These are phyloP conservation scores for Chloroclystis v-ata DNA, from an alignment of 2,888 invertebrate species.

Conservation along the genomic window DNA sequence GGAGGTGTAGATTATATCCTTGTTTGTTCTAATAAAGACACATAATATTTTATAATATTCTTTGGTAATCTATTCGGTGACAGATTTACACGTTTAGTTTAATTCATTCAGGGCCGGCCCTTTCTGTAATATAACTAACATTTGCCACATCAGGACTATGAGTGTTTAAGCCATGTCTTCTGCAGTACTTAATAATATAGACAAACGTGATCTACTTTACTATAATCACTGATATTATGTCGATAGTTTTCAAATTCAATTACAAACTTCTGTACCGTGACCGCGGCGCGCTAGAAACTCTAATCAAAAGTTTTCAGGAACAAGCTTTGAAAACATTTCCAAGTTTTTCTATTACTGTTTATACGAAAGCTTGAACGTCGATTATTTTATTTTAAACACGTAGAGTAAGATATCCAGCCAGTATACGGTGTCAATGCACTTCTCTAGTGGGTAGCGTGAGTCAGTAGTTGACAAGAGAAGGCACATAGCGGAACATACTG, in stretches of 20 bases:
- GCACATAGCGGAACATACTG: constrained; percentile 38
- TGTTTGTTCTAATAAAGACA: constrained; percentile 51
- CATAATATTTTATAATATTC: constrained; percentile 31
- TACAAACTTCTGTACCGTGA: background rate
- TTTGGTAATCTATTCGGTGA: constrained; percentile 7
- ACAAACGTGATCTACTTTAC: background rate
- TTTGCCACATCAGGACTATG: no score
- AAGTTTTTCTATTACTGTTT: no score
- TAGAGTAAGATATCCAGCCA: constrained; percentile 26
- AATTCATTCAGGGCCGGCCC: no score
- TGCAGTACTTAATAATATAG: no score
- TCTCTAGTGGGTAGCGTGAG: constrained; percentile 41
- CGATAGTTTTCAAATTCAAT: constrained; percentile 1
- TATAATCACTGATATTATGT: background rate
- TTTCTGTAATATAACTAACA: no score
- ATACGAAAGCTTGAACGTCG: no score
- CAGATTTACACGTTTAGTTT: no score
- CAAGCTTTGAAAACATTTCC: no score
- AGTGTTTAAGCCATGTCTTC: no score
- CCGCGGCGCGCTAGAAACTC: no score
- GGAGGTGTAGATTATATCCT: constrained; percentile 41
- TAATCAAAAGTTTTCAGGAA: no score
- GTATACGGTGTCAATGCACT: constrained; percentile 48
- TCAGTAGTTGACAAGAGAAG: constrained; percentile 39
- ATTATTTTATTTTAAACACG: constrained; percentile 34